Conservation (phyloP, 2,888 invertebrate genomes). For the Sphaerophoria taeniata region DNA sequence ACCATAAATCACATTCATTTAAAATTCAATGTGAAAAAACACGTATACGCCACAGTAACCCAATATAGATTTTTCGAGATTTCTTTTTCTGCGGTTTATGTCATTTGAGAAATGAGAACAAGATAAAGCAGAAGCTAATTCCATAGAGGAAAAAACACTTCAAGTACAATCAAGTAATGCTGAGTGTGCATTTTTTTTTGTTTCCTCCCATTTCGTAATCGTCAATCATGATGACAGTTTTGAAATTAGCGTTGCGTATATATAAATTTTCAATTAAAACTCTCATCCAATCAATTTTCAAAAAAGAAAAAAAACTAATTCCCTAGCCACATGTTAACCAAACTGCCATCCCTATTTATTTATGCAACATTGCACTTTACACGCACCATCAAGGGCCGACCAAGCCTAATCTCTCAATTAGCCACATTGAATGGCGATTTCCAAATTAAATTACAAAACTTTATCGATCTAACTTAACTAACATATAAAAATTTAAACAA, state of each 20-base stretch:
- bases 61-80: too few species aligned
- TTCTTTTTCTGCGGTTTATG: too few species aligned
- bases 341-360: neutral
- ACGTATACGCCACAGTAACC: too few species aligned
- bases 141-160: neutral
- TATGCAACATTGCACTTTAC: neutral
- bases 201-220: neutral
- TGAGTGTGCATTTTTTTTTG: neutral
- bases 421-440: constrained; percentile 20
- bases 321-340: neutral
- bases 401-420: constrained; percentile 2
- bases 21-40: neutral
- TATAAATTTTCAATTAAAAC: neutral
- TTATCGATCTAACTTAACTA: constrained; percentile 28
- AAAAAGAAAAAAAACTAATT: neutral
- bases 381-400: neutral
- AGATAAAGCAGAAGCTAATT: neutral
- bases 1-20: too few species aligned
- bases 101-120: neutral
- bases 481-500: neutral
- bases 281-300: neutral
- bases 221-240: neutral
- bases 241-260: neutral
- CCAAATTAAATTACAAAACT: constrained; percentile 17
- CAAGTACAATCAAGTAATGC: neutral